phyloP scores from a whole-genome alignment of 2,888 invertebrate genomes.

The Leucoma salicis region DNA sequence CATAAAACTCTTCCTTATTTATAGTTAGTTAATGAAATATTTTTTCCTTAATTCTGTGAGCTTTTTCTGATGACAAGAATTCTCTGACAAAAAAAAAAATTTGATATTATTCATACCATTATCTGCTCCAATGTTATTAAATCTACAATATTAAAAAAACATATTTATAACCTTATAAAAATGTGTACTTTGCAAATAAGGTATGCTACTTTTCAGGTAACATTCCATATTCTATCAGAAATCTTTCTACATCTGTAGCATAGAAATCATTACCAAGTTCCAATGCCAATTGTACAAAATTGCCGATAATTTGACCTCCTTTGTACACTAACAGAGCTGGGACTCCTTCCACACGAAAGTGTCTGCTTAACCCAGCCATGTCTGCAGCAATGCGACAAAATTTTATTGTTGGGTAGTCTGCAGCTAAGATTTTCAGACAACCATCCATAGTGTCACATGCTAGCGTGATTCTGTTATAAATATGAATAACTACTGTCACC shows the following conservation, averaged over 20 bases:
- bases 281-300: constrained; percentile 93
- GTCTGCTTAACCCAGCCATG: constrained; percentile 91
- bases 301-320: constrained; percentile 93
- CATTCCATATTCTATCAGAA: constrained; percentile 92
- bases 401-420: constrained; percentile 91
- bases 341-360: constrained; percentile 92
- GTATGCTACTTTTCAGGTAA: constrained; percentile 86
- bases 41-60: too few species aligned
- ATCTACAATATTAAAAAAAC: too few species aligned
- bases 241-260: constrained; percentile 94
- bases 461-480: constrained; percentile 87
- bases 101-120: too few species aligned
- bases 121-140: too few species aligned
- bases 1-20: too few species aligned
- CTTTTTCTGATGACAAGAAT: too few species aligned
- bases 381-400: constrained; percentile 94
- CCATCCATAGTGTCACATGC: constrained; percentile 92
- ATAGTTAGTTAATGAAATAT: too few species aligned
- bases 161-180: too few species aligned
- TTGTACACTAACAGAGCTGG: constrained; percentile 97
- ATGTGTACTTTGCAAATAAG: too few species aligned
- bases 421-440: constrained; percentile 88
- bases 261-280: constrained; percentile 96
- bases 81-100: too few species aligned
- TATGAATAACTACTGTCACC: constrained; percentile 93